Base-by-base conservation (phyloP, 2,797 vertebrate genomes). In the Trachops cirrhosus region DNA sequence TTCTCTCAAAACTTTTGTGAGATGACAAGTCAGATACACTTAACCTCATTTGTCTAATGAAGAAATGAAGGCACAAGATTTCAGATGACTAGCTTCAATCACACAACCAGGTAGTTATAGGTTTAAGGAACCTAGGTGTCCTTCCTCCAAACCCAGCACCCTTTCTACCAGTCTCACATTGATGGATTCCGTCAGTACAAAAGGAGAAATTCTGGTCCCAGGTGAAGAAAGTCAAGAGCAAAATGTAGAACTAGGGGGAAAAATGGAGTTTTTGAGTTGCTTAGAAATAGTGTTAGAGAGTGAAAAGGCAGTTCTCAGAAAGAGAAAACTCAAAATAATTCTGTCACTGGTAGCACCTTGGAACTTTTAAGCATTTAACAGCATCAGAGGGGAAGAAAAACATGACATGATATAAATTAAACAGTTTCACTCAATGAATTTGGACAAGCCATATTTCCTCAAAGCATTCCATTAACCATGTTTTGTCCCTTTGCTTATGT, bases 361-460 rank as follows among this genome's bases (percentile, higher is more conserved):
- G 70, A 87, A 96, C 39, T 86, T 91, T 79, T 26, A 70, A 91
- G 64, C 91, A 89, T 92, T 94, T 91, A 95, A 71, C 79, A 46
- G 39, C 62, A 54, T 41, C 64, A 39, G 85, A 87, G 34, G 39
- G 16, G 70, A 85, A 85, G 41, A 50, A 93, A 93, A 97, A 41
- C 57, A 59, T n/a, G 89, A 67, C 37, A 1, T 88, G 77, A 94
- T 91, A 90, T 54, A 74, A 86, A 89, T 94, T 87, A 95, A 94
- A 85, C 0, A 11, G 41, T 86, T 96, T 95, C 89, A 37, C 82
- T 80, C 96, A 94, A 97, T 95, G 93, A 96, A 97, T 94, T 37
- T 57, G 70, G 95, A 97, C 94, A 98, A 93, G 94, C 67, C 74
- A 29, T 75, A 86, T 82, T 97, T 95, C 90, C 94, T 94, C 82